These are phyloP conservation scores for Gambelia wislizenii DNA, from an alignment of 2,797 vertebrate genomes.

Conservation along the genomic window DNA sequence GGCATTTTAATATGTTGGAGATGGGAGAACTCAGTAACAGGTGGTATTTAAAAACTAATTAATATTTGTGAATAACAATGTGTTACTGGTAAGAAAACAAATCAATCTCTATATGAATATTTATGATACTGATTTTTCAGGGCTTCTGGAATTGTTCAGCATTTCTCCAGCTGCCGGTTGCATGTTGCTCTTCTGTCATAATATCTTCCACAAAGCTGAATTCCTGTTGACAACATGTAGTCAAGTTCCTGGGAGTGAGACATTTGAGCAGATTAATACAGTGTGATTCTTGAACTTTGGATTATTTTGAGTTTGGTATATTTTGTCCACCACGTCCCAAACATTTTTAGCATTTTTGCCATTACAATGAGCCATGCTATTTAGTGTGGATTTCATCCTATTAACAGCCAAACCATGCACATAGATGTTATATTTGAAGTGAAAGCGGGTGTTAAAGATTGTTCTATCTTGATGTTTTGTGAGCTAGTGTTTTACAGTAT, in stretches of 20 bases:
- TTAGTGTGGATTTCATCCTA: conserved; percentile 63
- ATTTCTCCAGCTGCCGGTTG: conserved; percentile 39
- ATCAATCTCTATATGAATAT: conserved; percentile 58
- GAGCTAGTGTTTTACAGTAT: conserved; percentile 66
- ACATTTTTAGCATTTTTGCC: conserved; percentile 43
- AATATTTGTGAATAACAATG: conserved; percentile 67
- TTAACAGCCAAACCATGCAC: conserved; percentile 60
- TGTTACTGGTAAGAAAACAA: conserved; percentile 65
- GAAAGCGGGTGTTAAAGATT: conserved; percentile 73
- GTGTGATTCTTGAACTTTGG: rapidly evolving
- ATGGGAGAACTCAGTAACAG: conserved; percentile 55
- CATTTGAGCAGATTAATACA: not conserved
- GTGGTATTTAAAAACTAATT: conserved; percentile 64
- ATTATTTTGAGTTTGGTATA: not conserved
- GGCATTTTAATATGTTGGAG: not conserved
- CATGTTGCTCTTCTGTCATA: conserved; percentile 35
- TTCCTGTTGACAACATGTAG: rapidly evolving
- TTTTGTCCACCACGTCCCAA: conserved; percentile 24
- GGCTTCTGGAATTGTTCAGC: not conserved
- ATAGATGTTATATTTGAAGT: conserved; percentile 68
- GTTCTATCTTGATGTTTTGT: conserved; percentile 64
- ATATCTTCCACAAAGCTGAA: not conserved
- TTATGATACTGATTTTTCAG: conserved; percentile 56
- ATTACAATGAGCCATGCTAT: conserved; percentile 44
- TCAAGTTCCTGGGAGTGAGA: rapidly evolving